These are phyloP conservation scores for Endomychus coccineus DNA, from an alignment of 2,888 invertebrate genomes.

Conservation along the genomic window DNA sequence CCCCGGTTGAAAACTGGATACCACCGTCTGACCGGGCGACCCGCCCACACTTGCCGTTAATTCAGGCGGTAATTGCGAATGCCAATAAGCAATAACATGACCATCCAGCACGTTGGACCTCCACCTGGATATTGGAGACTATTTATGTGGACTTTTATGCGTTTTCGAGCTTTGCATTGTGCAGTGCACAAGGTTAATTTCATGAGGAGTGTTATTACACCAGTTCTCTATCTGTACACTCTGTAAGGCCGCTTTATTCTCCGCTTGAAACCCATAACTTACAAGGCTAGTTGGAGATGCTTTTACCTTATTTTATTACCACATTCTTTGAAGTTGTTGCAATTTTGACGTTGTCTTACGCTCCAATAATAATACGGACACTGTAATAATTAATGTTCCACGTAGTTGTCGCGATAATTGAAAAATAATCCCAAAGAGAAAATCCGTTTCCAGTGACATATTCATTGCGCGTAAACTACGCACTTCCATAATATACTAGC, in stretches of 20 bases:
- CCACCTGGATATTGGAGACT: constrained; percentile 41
- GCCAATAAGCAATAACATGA: constrained; percentile 35
- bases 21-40: constrained; percentile 1
- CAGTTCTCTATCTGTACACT: constrained; percentile 14
- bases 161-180: constrained; percentile 38
- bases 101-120: constrained; percentile 33
- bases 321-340: neutral
- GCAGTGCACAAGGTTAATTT: constrained; percentile 35
- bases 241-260: constrained; percentile 10
- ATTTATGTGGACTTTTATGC: constrained; percentile 44
- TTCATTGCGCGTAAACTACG: too few species aligned
- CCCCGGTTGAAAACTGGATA: constrained; percentile 5
- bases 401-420: too few species aligned
- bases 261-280: constrained; percentile 34
- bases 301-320: constrained; percentile 17
- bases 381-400: too few species aligned
- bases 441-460: too few species aligned
- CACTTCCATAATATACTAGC: too few species aligned
- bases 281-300: constrained; percentile 36
- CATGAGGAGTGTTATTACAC: constrained; percentile 37
- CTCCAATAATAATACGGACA: too few species aligned
- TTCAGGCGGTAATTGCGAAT: constrained; percentile 36
- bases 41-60: constrained; percentile 22
- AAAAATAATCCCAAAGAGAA: too few species aligned
- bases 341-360: neutral